Base-by-base conservation (phyloP, 2,113 vertebrate species). In the Daboia siamensis region DNA sequence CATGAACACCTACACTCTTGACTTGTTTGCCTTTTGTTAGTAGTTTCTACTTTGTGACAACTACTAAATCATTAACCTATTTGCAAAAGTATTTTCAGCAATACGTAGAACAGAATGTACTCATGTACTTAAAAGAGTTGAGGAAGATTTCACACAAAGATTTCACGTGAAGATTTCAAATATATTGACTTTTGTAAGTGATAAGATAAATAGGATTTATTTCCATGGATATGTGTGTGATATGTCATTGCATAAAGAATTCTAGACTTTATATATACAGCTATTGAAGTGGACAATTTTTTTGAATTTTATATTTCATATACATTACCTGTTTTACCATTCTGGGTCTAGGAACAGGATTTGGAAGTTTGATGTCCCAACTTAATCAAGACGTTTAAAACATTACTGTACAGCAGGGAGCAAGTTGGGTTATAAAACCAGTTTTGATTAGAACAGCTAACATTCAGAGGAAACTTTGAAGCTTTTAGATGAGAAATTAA, bases 401-500 rank as follows among this genome's bases (percentile, higher is more conserved):
- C 56, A 91, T 56, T 52, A 44, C 89, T 93, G 6, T 89, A 90
- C 64, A 92, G 26, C 17, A 91, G 74, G 88, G 88, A 33, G 2
- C n/a, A 92, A 89, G 57, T 26, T 90, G 69, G 5, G 15, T 24
- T 11, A 33, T 44, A 54, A 80, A 93, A 90, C 3, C 33, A 15
- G 91, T 87, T 69, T 89, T 92, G 13, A 90, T 64, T 26, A 11
- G 44, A 89, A 90, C 56, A 85, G 87, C 39, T 57, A 92, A 92
- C 69, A 89, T 89, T 89, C 87, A 48, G 69, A 92, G 64, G 44
- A 90, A 88, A 80, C 56, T 94, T 91, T 89, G 86, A 91, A 91
- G 69, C 56, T 89, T 94, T 93, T 90, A 91, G 26, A 51, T 39
- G 13, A 5, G 88, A 93, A 95, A 90, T 90, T 93, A 55, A 13